Conservation (phyloP, 1,140 invertebrate genomes). For the Spodoptera frugiperda region DNA sequence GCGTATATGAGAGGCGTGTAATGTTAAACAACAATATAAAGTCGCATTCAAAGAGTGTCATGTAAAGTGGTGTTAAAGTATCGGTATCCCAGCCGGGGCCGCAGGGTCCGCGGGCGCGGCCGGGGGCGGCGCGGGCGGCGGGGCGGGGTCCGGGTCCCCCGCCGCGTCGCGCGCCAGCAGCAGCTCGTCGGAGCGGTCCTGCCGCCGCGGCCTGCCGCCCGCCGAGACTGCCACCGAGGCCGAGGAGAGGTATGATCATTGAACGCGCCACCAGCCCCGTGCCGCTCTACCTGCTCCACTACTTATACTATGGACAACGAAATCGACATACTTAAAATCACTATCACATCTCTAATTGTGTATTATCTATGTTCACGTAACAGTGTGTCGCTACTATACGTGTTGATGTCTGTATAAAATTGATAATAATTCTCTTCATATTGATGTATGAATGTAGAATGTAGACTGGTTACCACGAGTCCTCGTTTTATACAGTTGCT, state of each 20-base stretch:
- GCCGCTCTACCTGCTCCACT: background rate
- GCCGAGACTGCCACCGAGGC: conserved; percentile 87
- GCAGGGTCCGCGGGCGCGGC: background rate
- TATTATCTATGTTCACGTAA: too few relatives aligned
- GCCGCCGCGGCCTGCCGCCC: conserved; percentile 65
- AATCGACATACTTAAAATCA: too few relatives aligned
- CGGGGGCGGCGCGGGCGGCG: background rate
- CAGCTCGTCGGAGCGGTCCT: conserved; percentile 22
- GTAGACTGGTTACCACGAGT: too few relatives aligned
- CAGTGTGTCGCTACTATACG: too few relatives aligned
- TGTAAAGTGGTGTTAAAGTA: background rate
- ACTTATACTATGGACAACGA: background rate
- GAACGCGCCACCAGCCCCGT: conserved; percentile 1
- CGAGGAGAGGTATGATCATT: conserved; percentile 77
- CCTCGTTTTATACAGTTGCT: background rate
- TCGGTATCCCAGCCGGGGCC: background rate
- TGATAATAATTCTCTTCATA: too few relatives aligned
- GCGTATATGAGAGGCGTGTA: too few relatives aligned
- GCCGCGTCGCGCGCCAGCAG: conserved; percentile 40
- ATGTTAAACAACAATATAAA: background rate
- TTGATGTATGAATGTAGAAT: too few relatives aligned
- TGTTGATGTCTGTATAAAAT: too few relatives aligned
- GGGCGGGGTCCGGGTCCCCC: conserved; percentile 5
- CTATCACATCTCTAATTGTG: too few relatives aligned
- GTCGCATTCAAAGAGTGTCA: background rate